Evolutionary conservation across 2,797 vertebrate species (phyloP), one percentile per base, ranked within the genome.

Genomic region (Microcaecilia unicolor): DNA sequence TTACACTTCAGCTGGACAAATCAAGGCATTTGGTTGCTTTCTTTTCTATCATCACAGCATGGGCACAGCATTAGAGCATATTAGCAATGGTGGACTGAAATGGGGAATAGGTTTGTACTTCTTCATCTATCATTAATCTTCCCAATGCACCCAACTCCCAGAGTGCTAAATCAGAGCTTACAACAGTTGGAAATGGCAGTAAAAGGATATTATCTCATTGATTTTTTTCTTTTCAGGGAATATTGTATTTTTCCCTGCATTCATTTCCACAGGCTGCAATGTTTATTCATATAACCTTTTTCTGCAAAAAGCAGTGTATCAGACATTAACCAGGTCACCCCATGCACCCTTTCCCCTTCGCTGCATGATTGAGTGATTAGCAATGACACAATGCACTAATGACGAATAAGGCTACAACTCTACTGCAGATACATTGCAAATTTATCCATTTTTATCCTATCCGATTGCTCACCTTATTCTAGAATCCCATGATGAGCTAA

Each of bases 41-140:
- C 43, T 62, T 32, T 47, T 40, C 22, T 41, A 33, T 18, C 51
- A 57, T 61, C 58, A 58, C 64, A 72, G 64, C 55, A 57, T 48
- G 67, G 47, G 22, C 33, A 47, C 38, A 37, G 31, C 53, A 49
- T 62, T 66, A 66, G 38, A 50, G 20, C 25, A 41, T 47, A 58
- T 57, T 62, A 58, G 33, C 39, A 2, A 2, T 11, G 28, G 18
- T 30, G 33, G 49, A 68, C 66, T 33, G 35, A 68, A 70, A 35
- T 8, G 49, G 50, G 51, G 39, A 39, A 24, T 15, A 41, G 31
- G 55, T 55, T 43, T 55, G 43, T 41, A 25, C 48, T 40, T 39
- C 33, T 45, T 61, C 43, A 39, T 32, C 61, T 56, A 27, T 38
- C 34, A 40, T 62, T 68, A 58, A 60, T 39, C 36, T 52, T 31